phyloP scores from a whole-genome alignment of 2,888 invertebrate genomes.

The Hirtodrosophila histrioides region DNA sequence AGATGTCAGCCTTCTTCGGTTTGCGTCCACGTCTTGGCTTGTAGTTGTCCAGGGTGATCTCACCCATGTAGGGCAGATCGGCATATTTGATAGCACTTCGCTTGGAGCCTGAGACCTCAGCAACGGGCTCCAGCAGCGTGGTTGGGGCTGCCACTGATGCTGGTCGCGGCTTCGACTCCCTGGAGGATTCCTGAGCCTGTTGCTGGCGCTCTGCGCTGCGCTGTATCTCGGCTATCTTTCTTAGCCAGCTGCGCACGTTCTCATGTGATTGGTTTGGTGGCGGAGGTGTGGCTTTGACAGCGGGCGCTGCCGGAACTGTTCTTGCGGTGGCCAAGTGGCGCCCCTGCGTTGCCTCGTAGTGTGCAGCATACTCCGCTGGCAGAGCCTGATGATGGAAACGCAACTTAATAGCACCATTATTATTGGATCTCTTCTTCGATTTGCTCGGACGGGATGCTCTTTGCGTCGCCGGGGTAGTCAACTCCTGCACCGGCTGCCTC shows the following conservation, averaged over 20 bases:
- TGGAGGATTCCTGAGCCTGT: conserved; percentile 37
- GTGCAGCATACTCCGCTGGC: conserved; percentile 91
- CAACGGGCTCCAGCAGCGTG: not conserved
- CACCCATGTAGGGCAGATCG: conserved; percentile 96
- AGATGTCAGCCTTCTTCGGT: conserved; percentile 96
- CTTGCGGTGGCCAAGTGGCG: conserved; percentile 80
- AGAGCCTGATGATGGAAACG: conserved; percentile 92
- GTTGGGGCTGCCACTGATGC: not conserved
- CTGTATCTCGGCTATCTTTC: conserved; percentile 90
- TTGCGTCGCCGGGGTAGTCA: conserved; percentile 16
- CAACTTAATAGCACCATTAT: conserved; percentile 88
- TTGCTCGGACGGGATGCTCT: conserved; percentile 35
- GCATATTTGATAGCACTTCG: conserved; percentile 88
- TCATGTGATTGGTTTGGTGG: conserved; percentile 86
- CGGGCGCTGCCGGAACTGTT: conserved; percentile 78
- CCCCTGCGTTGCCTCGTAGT: conserved; percentile 90
- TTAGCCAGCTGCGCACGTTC: conserved; percentile 90
- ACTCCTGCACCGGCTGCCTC: conserved; percentile 26
- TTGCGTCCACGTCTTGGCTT: conserved; percentile 94
- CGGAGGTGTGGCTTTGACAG: conserved; percentile 54
- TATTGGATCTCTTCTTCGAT: conserved; percentile 45
- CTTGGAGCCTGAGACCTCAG: conserved; percentile 59
- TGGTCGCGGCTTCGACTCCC: conserved; percentile 5
- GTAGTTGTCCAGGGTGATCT: conserved; percentile 94
- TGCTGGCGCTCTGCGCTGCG: conserved; percentile 81